Evolutionary conservation across 2,797 vertebrate species (phyloP).

Genomic region (Esox masquinongy): DNA sequence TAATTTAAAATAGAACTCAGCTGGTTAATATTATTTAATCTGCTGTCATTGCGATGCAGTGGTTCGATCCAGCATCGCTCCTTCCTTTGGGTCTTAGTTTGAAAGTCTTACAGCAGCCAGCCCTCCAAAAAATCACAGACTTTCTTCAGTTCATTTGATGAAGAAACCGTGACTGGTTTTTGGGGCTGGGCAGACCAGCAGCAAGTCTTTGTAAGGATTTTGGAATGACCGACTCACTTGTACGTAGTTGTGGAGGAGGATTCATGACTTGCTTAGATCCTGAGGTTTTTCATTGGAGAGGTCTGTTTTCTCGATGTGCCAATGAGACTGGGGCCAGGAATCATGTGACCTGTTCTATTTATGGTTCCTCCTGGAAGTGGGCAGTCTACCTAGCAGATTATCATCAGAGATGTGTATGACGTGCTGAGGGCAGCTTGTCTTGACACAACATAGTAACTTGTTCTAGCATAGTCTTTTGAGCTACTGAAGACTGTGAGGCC

Average conservation of each 20-base stretch:
- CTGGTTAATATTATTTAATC: neutral
- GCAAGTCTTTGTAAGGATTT: neutral
- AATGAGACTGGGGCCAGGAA: conserved; percentile 24
- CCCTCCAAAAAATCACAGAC: neutral
- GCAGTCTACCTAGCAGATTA: conserved; percentile 28
- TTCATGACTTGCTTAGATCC: conserved; percentile 11
- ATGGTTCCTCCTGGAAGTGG: conserved; percentile 32
- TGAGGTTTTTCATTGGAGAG: neutral
- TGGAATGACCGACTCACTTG: conserved; percentile 40
- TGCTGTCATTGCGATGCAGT: neutral
- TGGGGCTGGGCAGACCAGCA: conserved; percentile 41
- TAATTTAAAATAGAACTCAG: neutral
- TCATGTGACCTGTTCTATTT: conserved; percentile 71
- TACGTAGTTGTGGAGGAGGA: conserved; percentile 21
- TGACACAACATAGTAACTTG: neutral
- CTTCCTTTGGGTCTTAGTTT: conserved; percentile 20
- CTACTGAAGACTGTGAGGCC: neutral
- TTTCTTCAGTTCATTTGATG: neutral
- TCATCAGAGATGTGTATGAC: neutral
- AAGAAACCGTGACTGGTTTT: conserved; percentile 14
- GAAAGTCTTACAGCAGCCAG: conserved; percentile 1
- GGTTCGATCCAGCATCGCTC: neutral
- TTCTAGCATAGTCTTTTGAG: neutral
- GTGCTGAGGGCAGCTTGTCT: neutral
- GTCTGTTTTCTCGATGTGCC: conserved; percentile 43